Conservation (phyloP, 2,888 invertebrate genomes). For the Conomelus anceps region DNA sequence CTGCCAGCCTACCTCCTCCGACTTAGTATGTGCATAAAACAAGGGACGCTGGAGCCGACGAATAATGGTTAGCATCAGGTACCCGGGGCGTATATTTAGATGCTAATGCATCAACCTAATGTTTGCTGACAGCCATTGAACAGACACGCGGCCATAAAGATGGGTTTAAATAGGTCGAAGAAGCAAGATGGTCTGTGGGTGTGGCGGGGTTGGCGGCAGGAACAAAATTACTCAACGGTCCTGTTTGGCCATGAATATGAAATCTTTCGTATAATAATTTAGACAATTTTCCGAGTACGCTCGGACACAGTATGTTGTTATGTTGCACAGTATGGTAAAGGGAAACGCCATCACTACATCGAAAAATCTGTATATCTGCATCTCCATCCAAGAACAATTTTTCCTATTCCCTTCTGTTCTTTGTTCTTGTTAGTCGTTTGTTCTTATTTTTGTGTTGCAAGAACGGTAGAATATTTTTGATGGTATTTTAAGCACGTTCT, state of each 20-base stretch:
- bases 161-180: background rate
- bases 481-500: too few relatives aligned
- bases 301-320: background rate
- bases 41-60: background rate
- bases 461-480: too few relatives aligned
- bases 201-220: background rate
- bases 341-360: too few relatives aligned
- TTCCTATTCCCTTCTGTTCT: too few relatives aligned
- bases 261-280: background rate
- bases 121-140: background rate
- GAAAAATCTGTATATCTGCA: too few relatives aligned
- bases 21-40: background rate
- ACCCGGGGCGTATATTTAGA: background rate
- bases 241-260: constrained; percentile 6
- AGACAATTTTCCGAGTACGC: background rate
- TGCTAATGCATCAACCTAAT: background rate
- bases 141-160: background rate
- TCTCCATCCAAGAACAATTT: too few relatives aligned
- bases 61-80: background rate
- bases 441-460: too few relatives aligned
- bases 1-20: background rate
- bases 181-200: background rate
- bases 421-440: too few relatives aligned
- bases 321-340: too few relatives aligned
- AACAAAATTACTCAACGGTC: background rate